phyloP scores from a whole-genome alignment of 2,113 vertebrate species.

The Cricetomys ansorgei region DNA sequence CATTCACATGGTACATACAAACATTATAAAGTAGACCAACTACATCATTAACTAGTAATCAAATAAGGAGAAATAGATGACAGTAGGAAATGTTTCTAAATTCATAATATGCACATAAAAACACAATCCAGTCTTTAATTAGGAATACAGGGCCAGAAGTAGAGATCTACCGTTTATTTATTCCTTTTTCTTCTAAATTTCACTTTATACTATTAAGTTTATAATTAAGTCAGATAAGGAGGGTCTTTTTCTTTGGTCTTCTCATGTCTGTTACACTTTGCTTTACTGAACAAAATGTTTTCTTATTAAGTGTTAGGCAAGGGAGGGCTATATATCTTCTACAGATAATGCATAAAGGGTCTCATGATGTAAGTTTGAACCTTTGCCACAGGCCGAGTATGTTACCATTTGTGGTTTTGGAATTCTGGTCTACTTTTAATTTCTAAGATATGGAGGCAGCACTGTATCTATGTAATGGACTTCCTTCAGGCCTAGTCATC shows the following conservation, averaged over 20 bases:
- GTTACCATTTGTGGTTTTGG: neutral
- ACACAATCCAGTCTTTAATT: neutral
- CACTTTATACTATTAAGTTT: neutral
- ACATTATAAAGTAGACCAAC: neutral
- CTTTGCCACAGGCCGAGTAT: neutral
- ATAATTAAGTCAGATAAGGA: neutral
- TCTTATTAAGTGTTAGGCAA: slow-evolving; percentile 31
- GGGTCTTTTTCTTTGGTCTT: neutral
- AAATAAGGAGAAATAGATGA: neutral
- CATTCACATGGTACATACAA: neutral
- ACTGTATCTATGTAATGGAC: accelerated
- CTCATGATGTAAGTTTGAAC: neutral
- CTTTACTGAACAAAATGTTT: neutral
- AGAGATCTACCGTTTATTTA: neutral
- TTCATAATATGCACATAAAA: neutral
- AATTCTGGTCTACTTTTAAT: neutral
- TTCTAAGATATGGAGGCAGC: neutral
- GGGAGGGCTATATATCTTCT: neutral
- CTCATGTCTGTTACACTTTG: neutral
- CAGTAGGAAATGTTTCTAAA: neutral
- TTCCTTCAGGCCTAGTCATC: neutral
- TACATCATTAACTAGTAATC: neutral
- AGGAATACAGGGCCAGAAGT: neutral
- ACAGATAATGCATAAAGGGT: neutral
- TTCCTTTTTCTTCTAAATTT: neutral